Conservation (phyloP, 35 echinoderm and acorn worm species). For the Ophiothrix spiculata region DNA sequence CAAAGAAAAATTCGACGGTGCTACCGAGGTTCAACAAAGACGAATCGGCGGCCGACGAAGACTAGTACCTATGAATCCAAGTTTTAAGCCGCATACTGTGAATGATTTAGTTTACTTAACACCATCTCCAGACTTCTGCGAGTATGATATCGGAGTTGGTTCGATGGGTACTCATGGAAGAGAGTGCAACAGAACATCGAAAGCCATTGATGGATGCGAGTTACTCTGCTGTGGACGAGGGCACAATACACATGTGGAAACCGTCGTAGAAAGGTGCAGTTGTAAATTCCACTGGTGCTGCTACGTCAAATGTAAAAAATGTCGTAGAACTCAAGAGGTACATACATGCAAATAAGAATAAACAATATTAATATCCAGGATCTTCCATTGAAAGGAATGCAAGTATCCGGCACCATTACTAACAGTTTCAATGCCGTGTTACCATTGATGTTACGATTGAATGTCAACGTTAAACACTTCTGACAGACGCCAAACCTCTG, state of each 20-base stretch:
- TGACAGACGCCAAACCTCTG: too few species aligned
- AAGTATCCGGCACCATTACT: too few species aligned
- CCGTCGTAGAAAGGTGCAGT: conserved; percentile 80
- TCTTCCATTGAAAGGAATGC: too few species aligned
- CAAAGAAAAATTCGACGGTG: conserved; percentile 99
- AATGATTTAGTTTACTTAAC: conserved; percentile 85
- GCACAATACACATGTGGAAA: conserved; percentile 69
- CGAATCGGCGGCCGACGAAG: conserved; percentile 38
- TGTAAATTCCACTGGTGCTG: conserved; percentile 99
- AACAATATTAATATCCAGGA: too few species aligned
- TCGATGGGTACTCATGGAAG: conserved; percentile 79
- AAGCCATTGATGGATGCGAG: conserved; percentile 94
- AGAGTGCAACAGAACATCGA: conserved; percentile 90
- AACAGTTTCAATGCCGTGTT: too few species aligned
- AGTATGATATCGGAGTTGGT: conserved; percentile 69
- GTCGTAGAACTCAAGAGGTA: conserved; percentile 76
- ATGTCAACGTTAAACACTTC: too few species aligned
- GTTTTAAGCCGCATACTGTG: conserved; percentile 83
- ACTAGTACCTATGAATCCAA: conserved; percentile 68
- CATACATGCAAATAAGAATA: conserved; percentile 99
- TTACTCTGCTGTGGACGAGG: conserved; percentile 94
- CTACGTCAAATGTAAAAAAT: conserved; percentile 89
- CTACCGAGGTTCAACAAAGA: conserved; percentile 74
- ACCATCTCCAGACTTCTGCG: conserved; percentile 94
- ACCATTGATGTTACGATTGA: too few species aligned